Conservation (phyloP, 2,888 invertebrate species). For the Lasioglossum marginatum region DNA sequence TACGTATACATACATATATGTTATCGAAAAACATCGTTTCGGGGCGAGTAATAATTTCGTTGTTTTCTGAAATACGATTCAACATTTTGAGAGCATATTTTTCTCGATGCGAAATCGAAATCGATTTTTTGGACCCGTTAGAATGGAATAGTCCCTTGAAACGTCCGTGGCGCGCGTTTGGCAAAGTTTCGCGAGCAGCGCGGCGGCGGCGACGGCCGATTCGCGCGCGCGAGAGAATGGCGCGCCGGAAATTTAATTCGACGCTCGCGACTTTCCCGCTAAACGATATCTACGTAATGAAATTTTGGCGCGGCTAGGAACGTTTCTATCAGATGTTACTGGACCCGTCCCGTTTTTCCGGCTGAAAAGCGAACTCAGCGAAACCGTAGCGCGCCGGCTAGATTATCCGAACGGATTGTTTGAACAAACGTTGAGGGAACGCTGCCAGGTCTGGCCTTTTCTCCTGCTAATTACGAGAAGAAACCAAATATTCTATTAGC, state of each 20-base stretch:
- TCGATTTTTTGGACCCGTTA: background rate
- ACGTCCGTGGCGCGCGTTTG: background rate
- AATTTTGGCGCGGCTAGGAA: slow-evolving; percentile 48
- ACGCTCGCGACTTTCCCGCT: slow-evolving; percentile 52
- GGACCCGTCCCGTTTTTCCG: slow-evolving; percentile 26
- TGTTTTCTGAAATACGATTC: too few species aligned
- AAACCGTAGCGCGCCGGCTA: background rate
- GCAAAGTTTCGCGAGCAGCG: background rate
- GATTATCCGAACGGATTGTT: slow-evolving; percentile 21
- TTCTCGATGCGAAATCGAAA: too few species aligned
- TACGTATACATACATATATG: too few species aligned
- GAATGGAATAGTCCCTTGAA: background rate
- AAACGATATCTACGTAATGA: slow-evolving; percentile 66
- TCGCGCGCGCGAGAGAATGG: slow-evolving; percentile 21
- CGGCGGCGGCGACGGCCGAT: background rate
- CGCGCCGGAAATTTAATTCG: slow-evolving; percentile 64
- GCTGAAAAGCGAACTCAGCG: slow-evolving; percentile 1
- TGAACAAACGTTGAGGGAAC: background rate
- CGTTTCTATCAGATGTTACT: slow-evolving; percentile 41
- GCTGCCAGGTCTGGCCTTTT: background rate
- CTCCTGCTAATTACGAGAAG: background rate
- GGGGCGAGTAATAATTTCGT: too few species aligned
- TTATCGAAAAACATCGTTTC: too few species aligned
- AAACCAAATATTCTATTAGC: background rate
- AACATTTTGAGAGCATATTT: background rate